A percentile compares a stretch with the other conserved stretches of the same genome.
phyloP scores from a whole-genome alignment of 1,140 invertebrate species.

The Caenorhabditis inopinata region DNA sequence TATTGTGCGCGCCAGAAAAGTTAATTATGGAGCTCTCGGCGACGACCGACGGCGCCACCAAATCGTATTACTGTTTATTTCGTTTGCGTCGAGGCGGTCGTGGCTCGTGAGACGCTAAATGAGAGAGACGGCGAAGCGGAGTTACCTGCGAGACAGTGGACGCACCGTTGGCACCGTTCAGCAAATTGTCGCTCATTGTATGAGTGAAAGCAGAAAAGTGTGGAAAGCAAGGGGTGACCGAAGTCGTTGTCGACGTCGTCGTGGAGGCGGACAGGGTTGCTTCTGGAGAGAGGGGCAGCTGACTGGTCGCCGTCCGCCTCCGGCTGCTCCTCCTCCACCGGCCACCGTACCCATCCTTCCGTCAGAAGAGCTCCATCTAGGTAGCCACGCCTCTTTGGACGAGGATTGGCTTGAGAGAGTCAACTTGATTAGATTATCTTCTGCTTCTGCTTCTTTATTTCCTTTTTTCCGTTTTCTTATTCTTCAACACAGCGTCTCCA shows the following conservation, averaged over 20 bases:
- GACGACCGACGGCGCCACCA: constrained; percentile 34
- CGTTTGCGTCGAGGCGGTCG: constrained; percentile 26
- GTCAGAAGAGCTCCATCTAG: background rate
- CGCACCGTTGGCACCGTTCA: background rate
- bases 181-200: constrained; percentile 9
- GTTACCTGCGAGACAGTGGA: constrained; percentile 21
- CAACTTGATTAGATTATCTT: constrained; percentile 7
- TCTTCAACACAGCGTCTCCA: background rate
- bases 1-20: constrained; percentile 48
- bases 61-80: constrained; percentile 39
- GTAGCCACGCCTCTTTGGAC: background rate
- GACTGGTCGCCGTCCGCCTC: constrained; percentile 18
- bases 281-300: constrained; percentile 19
- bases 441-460: background rate
- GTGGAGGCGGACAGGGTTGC: constrained; percentile 13
- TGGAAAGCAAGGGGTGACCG: background rate
- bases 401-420: constrained; percentile 2
- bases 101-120: background rate
- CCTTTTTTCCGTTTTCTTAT: background rate
- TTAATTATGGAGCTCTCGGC: constrained; percentile 46
- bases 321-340: background rate
- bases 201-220: background rate
- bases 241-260: constrained; percentile 13
- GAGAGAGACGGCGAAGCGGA: background rate
- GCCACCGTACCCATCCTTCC: constrained; percentile 9